phyloP scores from a whole-genome alignment of 2,797 vertebrate genomes.

The Rhinichthys osculus region DNA sequence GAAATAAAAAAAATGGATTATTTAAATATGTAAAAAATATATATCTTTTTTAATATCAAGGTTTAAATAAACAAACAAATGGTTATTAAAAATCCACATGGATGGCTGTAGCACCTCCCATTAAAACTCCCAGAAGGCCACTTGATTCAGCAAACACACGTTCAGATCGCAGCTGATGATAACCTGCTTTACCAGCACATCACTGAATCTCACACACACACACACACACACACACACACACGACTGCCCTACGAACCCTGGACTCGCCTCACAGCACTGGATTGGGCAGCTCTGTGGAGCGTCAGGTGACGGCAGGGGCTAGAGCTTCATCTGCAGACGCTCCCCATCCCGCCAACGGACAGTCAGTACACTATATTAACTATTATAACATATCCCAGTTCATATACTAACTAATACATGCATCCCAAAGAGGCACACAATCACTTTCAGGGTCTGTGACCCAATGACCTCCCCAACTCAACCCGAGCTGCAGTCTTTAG shows the following conservation, averaged over 20 bases:
- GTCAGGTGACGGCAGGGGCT: background rate
- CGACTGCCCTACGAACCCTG: background rate
- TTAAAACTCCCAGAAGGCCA: background rate
- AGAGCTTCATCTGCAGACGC: background rate
- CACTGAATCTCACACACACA: background rate
- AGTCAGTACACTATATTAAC: background rate
- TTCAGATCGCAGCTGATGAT: background rate
- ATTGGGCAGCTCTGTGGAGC: background rate
- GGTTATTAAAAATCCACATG: too few relatives aligned
- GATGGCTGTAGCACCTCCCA: too few relatives aligned
- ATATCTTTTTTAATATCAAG: background rate
- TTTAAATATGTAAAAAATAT: too few relatives aligned
- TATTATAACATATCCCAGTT: background rate
- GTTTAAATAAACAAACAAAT: background rate
- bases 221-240: background rate
- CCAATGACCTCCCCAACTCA: too few relatives aligned
- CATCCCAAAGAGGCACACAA: too few relatives aligned
- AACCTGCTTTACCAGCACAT: background rate
- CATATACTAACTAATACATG: too few relatives aligned
- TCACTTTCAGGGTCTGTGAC: too few relatives aligned
- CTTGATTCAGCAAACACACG: too few relatives aligned
- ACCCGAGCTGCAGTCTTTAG: too few relatives aligned
- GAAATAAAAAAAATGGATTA: too few relatives aligned
- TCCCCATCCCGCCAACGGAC: background rate
- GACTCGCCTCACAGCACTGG: background rate